These are phyloP conservation scores for Helicolenus hilgendorfi DNA, from an alignment of 2,797 vertebrate genomes.

Conservation along the genomic window DNA sequence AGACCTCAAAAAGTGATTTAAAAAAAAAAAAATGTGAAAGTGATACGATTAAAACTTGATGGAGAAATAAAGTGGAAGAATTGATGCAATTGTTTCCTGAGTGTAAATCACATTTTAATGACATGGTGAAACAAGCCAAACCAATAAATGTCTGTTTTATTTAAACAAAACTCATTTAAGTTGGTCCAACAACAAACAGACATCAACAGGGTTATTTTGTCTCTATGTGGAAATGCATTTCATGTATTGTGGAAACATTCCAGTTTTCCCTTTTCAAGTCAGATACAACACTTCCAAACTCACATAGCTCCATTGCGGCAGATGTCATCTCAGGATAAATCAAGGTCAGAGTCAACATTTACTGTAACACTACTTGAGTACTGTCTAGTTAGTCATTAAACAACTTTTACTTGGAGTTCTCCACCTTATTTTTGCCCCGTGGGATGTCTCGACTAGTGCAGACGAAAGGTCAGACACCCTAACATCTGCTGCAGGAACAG, in stretches of 20 bases:
- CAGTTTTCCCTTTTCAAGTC: not conserved
- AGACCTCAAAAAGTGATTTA: not conserved
- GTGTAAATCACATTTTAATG: constrained; percentile 40
- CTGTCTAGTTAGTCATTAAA: not conserved
- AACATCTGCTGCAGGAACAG: constrained; percentile 36
- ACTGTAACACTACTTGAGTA: not conserved
- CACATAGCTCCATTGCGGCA: not conserved
- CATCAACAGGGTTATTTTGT: not conserved
- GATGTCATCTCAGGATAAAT: not conserved
- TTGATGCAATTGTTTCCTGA: constrained; percentile 1
- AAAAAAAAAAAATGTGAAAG: not conserved
- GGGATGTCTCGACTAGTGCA: not conserved
- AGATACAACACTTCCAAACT: constrained; percentile 1
- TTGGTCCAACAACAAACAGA: not conserved
- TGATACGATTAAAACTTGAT: not conserved
- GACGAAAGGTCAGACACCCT: constrained; percentile 22
- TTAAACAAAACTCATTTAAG: constrained; percentile 9
- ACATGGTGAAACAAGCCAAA: constrained; percentile 1
- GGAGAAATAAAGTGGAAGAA: constrained; percentile 7
- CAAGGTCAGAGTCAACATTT: not conserved
- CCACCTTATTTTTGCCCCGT: not conserved
- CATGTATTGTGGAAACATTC: not conserved
- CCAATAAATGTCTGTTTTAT: not conserved
- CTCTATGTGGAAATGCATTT: not conserved
- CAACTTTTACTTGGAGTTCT: not conserved